These are phyloP conservation scores for Ptilodon capucinus DNA, from an alignment of 2,888 invertebrate species.

Conservation along the genomic window DNA sequence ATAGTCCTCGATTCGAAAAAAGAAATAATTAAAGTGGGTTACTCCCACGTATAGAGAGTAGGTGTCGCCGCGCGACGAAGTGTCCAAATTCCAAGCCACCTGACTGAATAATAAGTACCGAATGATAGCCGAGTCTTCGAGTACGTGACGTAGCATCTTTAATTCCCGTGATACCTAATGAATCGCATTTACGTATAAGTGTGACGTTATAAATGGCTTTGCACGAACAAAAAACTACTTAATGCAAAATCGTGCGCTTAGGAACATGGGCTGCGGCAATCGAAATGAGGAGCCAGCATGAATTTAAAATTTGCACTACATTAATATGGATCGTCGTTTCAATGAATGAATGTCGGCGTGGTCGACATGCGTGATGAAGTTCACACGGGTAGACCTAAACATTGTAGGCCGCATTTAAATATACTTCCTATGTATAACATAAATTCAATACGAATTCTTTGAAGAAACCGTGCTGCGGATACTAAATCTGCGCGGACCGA, in stretches of 20 bases:
- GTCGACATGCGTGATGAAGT: constrained; percentile 80
- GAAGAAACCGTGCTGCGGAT: constrained; percentile 74
- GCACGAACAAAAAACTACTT: constrained; percentile 74
- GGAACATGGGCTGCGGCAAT: constrained; percentile 70
- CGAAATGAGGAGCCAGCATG: constrained; percentile 74
- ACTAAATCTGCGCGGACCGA: constrained; percentile 67
- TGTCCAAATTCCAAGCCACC: constrained; percentile 49
- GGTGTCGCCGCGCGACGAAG: constrained; percentile 33
- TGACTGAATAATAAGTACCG: constrained; percentile 51
- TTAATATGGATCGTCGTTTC: constrained; percentile 82
- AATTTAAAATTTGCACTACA: constrained; percentile 82
- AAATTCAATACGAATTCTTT: constrained; percentile 77
- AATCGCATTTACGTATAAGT: constrained; percentile 61
- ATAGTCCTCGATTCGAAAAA: constrained; percentile 26
- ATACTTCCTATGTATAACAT: constrained; percentile 81
- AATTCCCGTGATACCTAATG: constrained; percentile 62
- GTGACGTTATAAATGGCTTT: constrained; percentile 72
- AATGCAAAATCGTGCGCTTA: constrained; percentile 79
- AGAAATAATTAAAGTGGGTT: constrained; percentile 36
- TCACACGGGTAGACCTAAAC: constrained; percentile 79
- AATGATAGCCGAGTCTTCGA: constrained; percentile 40
- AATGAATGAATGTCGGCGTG: constrained; percentile 80
- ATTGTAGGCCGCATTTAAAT: constrained; percentile 80
- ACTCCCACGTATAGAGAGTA: constrained; percentile 43
- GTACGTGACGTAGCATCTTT: constrained; percentile 57